phyloP scores from a whole-genome alignment of 2,113 vertebrate genomes.

The Clarias batrachus region DNA sequence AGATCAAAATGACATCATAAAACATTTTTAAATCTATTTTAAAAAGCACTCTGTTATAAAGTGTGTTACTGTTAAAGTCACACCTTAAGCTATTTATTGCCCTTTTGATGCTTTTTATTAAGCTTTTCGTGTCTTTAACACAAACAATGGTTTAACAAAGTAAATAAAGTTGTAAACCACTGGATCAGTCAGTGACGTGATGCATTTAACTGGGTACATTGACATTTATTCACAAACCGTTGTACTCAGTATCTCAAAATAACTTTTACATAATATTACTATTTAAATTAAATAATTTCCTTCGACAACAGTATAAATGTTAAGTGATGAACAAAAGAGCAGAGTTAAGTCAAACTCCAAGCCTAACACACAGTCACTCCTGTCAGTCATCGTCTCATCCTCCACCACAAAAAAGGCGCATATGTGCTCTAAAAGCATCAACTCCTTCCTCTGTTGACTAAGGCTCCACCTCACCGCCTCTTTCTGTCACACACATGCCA shows the following conservation, averaged over 20 bases:
- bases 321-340: background rate
- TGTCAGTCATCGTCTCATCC: slow-evolving; percentile 68
- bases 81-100: background rate
- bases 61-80: too few species aligned
- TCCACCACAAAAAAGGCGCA: slow-evolving; percentile 37
- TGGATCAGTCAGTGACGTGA: background rate
- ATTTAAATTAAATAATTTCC: background rate
- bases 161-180: background rate
- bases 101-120: background rate
- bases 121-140: background rate
- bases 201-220: background rate
- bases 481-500: slow-evolving; percentile 38
- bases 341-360: background rate
- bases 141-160: background rate
- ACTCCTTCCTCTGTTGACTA: slow-evolving; percentile 40
- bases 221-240: too few species aligned
- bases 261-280: background rate
- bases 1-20: background rate
- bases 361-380: slow-evolving; percentile 28
- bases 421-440: slow-evolving; percentile 22
- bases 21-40: background rate
- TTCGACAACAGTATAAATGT: background rate
- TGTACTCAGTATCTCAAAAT: background rate
- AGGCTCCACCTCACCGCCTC: slow-evolving; percentile 57
- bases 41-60: background rate